Conservation (phyloP, 2,797 vertebrate species). For the Pagetopsis macropterus region DNA sequence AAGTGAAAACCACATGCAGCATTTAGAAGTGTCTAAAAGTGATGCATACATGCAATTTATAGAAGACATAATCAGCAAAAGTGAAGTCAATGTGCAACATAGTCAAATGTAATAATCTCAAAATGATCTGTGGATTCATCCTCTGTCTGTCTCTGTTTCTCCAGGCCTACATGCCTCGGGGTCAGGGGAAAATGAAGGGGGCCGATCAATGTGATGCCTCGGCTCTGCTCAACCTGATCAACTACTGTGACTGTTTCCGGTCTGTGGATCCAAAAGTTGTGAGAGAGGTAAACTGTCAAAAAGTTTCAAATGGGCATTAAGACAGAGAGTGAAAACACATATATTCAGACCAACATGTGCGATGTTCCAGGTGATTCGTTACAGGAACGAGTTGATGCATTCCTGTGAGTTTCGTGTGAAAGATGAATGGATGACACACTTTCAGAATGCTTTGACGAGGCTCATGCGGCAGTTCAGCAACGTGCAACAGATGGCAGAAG, state of each 20-base stretch:
- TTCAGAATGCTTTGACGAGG: constrained; percentile 66
- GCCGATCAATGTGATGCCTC: constrained; percentile 78
- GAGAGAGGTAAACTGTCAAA: constrained; percentile 74
- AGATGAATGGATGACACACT: constrained; percentile 77
- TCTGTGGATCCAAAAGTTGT: constrained; percentile 70
- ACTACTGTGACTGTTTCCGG: constrained; percentile 79
- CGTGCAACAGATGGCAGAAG: constrained; percentile 70
- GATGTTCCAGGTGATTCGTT: constrained; percentile 75
- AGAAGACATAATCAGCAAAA: too few species aligned
- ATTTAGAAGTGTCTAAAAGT: too few species aligned
- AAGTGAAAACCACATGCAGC: too few species aligned
- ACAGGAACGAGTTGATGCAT: constrained; percentile 84
- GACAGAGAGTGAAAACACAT: too few species aligned
- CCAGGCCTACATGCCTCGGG: constrained; percentile 85
- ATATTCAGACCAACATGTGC: too few species aligned
- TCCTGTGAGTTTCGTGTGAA: constrained; percentile 81
- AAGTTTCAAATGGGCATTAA: neutral
- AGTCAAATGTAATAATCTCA: too few species aligned
- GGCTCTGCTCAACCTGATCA: constrained; percentile 86
- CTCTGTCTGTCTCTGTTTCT: constrained; percentile 2
- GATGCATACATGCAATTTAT: too few species aligned
- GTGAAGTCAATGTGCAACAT: too few species aligned
- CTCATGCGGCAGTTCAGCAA: constrained; percentile 73
- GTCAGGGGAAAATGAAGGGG: constrained; percentile 72
- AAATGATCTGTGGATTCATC: too few species aligned